Conservation (phyloP, 2,113 vertebrate species). For the Mesembrinibis cayennensis region DNA sequence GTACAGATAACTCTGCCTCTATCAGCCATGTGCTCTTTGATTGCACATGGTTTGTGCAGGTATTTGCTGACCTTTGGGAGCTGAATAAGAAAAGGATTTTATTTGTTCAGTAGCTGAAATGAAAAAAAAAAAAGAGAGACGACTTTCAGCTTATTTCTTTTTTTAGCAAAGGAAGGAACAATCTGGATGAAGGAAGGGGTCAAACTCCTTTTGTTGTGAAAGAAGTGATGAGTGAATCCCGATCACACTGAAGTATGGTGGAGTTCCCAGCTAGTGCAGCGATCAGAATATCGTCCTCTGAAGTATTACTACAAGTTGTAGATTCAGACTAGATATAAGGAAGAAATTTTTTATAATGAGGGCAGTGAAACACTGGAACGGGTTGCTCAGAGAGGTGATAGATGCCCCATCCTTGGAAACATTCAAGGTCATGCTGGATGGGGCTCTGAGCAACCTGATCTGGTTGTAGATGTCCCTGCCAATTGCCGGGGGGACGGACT, state of each 20-base stretch:
- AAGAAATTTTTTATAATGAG: no score
- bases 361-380: no score
- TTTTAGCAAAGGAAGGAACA: background rate
- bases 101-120: background rate
- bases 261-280: fast-evolving
- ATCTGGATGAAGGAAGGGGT: background rate
- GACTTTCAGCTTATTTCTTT: background rate
- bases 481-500: no score
- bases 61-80: background rate
- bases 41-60: background rate
- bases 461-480: no score
- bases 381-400: no score
- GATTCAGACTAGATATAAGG: no score
- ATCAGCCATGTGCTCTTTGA: background rate
- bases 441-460: no score
- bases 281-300: background rate
- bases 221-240: background rate
- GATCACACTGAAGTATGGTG: background rate
- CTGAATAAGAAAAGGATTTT: background rate
- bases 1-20: background rate
- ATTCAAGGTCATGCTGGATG: no score
- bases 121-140: background rate
- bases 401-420: no score
- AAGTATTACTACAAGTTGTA: background rate
- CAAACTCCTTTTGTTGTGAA: background rate